Conservation (phyloP, 2,888 invertebrate species). For the Agriopis marginaria region DNA sequence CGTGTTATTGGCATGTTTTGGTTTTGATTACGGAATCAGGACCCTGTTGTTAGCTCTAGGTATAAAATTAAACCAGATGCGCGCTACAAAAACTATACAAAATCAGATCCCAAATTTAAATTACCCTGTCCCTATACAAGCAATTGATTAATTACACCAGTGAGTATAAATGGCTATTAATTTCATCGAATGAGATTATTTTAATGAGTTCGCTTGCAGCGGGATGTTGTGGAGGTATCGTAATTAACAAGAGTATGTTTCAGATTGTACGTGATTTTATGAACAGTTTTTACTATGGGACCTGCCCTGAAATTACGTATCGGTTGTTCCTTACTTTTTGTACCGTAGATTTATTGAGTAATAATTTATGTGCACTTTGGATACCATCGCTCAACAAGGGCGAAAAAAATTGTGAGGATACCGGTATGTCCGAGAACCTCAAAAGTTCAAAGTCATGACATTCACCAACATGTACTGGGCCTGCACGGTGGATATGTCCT, state of each 20-base stretch:
- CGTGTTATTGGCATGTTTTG: too few species aligned
- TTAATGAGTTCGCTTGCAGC: slow-evolving; percentile 24
- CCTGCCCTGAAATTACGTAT: too few species aligned
- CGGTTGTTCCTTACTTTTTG: too few species aligned
- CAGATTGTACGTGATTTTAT: neutral
- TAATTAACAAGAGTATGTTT: slow-evolving; percentile 24
- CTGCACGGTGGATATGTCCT: too few species aligned
- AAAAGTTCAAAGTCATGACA: too few species aligned
- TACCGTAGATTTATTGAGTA: too few species aligned
- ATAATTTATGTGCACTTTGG: too few species aligned
- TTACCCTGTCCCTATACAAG: slow-evolving; percentile 20
- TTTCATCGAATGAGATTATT: slow-evolving; percentile 24
- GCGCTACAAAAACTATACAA: neutral
- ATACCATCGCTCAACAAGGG: too few species aligned
- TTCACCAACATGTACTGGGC: too few species aligned
- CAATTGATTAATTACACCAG: slow-evolving; percentile 30
- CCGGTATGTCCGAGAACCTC: too few species aligned
- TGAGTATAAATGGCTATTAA: slow-evolving; percentile 32
- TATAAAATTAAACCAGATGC: neutral
- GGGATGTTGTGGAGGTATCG: neutral
- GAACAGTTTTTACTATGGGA: neutral
- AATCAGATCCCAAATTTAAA: slow-evolving; percentile 19
- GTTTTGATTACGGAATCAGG: too few species aligned
- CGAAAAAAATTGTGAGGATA: too few species aligned
- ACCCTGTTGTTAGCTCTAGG: neutral